Percentiles rank a stretch among this genome's conserved stretches.
Conservation (phyloP, 1,140 invertebrate species). For the Venturia canescens region DNA sequence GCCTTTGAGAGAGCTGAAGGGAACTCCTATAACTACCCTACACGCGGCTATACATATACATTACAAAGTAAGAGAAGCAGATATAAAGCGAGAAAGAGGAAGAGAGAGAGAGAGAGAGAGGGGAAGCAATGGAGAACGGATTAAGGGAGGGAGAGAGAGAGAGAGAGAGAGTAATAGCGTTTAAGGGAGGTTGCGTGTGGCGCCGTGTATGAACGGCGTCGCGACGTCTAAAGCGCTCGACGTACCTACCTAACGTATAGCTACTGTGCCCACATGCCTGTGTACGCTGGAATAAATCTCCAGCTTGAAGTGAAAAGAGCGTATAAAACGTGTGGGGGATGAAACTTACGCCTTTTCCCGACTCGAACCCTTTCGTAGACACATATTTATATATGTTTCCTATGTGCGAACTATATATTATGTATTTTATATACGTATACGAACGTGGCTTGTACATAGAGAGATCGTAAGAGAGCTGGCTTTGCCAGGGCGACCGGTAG, state of each 20-base stretch:
- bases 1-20: slow-evolving; percentile 22
- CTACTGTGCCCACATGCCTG: slow-evolving; percentile 9
- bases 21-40: neutral
- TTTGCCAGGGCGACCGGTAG: slow-evolving; percentile 22
- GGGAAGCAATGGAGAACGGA: too few relatives aligned
- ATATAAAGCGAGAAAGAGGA: slow-evolving; percentile 9
- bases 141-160: neutral
- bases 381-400: neutral
- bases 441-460: neutral
- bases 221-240: slow-evolving; percentile 62
- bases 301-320: neutral
- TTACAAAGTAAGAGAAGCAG: too few relatives aligned
- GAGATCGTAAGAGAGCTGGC: neutral
- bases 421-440: too few relatives aligned
- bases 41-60: too few relatives aligned
- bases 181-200: slow-evolving; percentile 65
- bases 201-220: slow-evolving; percentile 64
- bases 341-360: neutral
- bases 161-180: slow-evolving; percentile 54
- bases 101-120: neutral
- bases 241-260: slow-evolving; percentile 49
- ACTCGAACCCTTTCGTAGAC: neutral
- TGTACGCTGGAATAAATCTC: slow-evolving; percentile 13
- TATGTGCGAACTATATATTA: neutral
- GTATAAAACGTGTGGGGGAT: neutral